A percentile compares a stretch with the other conserved stretches of the same genome.
phyloP scores from a whole-genome alignment of 2,888 invertebrate genomes.

The Elysia crispata region DNA sequence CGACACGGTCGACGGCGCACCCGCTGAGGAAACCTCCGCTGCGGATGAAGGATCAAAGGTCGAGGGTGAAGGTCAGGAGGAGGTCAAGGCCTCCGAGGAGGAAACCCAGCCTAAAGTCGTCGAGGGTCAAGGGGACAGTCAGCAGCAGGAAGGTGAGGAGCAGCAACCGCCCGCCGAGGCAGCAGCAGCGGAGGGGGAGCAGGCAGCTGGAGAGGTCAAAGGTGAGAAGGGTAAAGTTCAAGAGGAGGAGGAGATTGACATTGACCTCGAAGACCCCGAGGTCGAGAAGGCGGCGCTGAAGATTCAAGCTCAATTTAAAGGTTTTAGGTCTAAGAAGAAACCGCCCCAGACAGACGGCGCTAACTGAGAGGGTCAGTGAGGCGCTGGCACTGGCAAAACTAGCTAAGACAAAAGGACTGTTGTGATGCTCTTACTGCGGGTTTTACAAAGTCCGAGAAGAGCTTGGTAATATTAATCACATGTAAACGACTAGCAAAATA shows the following conservation, averaged over 20 bases:
- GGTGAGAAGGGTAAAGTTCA: constrained; percentile 13
- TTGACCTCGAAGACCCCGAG: too few species aligned
- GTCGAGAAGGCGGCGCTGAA: too few species aligned
- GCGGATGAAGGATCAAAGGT: not conserved
- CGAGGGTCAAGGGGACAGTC: not conserved
- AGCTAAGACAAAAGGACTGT: too few species aligned
- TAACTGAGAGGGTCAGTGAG: too few species aligned
- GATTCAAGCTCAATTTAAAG: too few species aligned
- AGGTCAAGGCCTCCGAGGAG: not conserved
- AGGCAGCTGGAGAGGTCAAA: constrained; percentile 13
- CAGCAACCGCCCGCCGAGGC: constrained; percentile 22
- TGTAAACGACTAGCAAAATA: too few species aligned
- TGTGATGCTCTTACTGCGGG: too few species aligned
- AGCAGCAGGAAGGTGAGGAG: not conserved
- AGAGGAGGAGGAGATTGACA: not conserved
- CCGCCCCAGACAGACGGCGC: too few species aligned
- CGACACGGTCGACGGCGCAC: not conserved
- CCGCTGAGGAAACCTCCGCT: not conserved
- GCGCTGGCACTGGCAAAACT: too few species aligned
- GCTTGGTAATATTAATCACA: too few species aligned
- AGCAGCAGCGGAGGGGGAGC: not conserved
- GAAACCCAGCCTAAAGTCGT: not conserved
- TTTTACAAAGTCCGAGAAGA: too few species aligned
- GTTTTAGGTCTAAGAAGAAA: too few species aligned
- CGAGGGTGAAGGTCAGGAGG: not conserved